Conservation (phyloP, 2,113 vertebrate species). For the Alethe diademata region DNA sequence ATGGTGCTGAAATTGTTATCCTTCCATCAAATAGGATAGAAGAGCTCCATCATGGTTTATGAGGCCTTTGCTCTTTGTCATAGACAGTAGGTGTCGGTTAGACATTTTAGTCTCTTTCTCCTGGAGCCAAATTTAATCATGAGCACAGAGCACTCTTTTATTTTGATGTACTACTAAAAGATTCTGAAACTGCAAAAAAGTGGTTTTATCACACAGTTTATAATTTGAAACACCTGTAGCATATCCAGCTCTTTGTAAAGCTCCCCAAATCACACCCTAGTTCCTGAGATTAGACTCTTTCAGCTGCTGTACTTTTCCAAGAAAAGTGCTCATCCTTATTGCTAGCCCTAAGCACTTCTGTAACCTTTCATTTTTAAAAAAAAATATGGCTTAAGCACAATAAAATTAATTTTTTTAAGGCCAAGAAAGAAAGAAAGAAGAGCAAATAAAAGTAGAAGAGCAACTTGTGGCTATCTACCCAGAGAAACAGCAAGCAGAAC, state of each 20-base stretch:
- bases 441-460: not conserved
- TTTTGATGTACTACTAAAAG: not conserved
- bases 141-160: not conserved
- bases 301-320: not conserved
- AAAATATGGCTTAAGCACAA: not conserved
- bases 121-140: not conserved
- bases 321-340: not conserved
- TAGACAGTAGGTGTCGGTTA: not conserved
- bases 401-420: not conserved
- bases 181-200: not conserved
- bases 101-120: not conserved
- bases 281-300: not conserved
- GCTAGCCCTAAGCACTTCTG: not conserved
- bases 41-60: not conserved
- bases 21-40: not conserved
- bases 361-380: not conserved
- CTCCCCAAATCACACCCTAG: not conserved
- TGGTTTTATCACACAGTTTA: not conserved
- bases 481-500: not conserved
- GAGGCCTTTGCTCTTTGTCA: not conserved
- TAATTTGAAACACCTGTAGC: not conserved
- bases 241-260: not conserved
- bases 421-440: not conserved
- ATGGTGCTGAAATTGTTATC: not conserved
- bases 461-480: not conserved